These are phyloP conservation scores for Hydrophis major DNA, from an alignment of 2,797 vertebrate genomes.

Conservation along the genomic window DNA sequence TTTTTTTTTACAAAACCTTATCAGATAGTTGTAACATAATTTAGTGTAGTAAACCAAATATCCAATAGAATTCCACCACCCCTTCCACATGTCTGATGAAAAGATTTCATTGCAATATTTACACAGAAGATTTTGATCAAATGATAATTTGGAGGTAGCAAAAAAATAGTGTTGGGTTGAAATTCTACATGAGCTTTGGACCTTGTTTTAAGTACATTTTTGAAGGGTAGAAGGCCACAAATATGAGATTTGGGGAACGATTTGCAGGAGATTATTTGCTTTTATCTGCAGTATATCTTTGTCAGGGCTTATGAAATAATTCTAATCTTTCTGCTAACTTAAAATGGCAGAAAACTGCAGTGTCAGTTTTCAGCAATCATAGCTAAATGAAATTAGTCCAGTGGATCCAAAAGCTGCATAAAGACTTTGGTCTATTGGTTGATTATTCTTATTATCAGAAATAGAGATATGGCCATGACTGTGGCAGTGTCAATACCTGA, in stretches of 20 bases:
- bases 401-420: neutral
- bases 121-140: neutral
- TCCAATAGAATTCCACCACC: neutral
- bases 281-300: neutral
- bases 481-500: neutral
- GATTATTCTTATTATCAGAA: neutral
- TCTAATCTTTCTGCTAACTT: neutral
- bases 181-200: neutral
- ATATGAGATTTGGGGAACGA: neutral
- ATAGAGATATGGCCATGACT: neutral
- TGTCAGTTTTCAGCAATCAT: neutral
- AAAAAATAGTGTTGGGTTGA: neutral
- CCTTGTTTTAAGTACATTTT: neutral
- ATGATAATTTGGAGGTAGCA: neutral
- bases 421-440: neutral
- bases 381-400: neutral
- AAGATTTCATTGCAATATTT: neutral
- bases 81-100: neutral
- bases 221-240: neutral
- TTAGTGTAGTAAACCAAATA: neutral
- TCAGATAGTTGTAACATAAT: neutral
- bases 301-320: neutral
- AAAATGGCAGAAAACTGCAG: neutral
- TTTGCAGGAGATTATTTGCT: neutral
- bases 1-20: neutral